Evolutionary conservation across 1,140 invertebrate genomes (phyloP), one percentile per base, ranked within the genome.

Genomic region (Temnothorax longispinosus): DNA sequence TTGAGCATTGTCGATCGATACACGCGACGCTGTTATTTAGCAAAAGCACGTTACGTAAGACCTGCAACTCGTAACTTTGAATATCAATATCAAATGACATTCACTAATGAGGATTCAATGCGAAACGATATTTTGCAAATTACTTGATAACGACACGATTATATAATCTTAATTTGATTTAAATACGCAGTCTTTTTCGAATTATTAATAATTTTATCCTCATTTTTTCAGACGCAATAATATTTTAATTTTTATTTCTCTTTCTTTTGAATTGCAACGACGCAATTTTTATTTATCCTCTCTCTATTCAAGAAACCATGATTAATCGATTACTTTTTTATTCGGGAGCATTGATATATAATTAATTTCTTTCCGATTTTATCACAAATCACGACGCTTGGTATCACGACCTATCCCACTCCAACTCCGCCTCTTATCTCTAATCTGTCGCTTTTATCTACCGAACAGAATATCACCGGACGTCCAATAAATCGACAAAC

Each of bases 1-100:
- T 60, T 56, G 21, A 8, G 10, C 13, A 58, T 47, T 21, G 35
- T n/a, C 41, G 41, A 84, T 62, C 27, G 21, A 67, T n/a, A 35
- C 3, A 44, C 18, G n/a, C 32, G 32, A 21, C 13, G 0, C 15
- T 15, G 72, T 27, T 27, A 27, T 27, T 21, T 50, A 47, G 32
- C 18, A 47, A 74, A 77, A 80, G 44, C 41, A 21, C 38, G 27
- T 82, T 82, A 72, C 27, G 7, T 67, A 80, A 80, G 10, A 2
- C 27, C 27, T 21, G 54, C 56, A 11, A 47, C 8, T 15, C 6
- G 80, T 6, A 58, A 10, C 50, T 82, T 56, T n/a, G 15, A 15
- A 60, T 35, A 84, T 75, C 18, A n/a, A 60, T 74, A 47, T 47
- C 18, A 35, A 60, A 27, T 47, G n/a, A 58, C 47, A 60, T 52